phyloP scores from a whole-genome alignment of 2,797 vertebrate species.

The Calcarius lapponicus region DNA sequence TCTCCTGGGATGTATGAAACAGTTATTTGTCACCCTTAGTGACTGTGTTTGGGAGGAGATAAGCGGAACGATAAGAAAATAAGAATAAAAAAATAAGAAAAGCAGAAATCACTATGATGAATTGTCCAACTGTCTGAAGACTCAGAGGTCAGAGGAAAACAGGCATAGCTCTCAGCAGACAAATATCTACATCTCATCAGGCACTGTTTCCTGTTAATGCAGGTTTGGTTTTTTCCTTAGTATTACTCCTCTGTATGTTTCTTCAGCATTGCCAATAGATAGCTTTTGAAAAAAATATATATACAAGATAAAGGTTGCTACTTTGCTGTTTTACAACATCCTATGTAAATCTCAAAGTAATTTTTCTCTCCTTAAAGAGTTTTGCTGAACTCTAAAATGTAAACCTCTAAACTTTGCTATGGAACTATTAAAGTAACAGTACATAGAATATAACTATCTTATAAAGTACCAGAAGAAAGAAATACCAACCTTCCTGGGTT shows the following conservation, averaged over 20 bases:
- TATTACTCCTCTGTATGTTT: background rate
- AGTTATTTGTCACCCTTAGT: background rate
- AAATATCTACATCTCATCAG: background rate
- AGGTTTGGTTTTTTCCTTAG: background rate
- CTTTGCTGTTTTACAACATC: background rate
- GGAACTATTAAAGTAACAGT: background rate
- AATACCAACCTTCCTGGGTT: background rate
- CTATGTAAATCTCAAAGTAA: background rate
- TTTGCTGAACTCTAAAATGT: background rate
- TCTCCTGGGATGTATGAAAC: background rate
- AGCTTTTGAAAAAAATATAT: background rate
- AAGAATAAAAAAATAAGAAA: background rate
- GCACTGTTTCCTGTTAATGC: background rate
- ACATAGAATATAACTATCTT: background rate
- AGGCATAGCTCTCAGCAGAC: background rate
- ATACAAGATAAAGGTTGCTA: background rate
- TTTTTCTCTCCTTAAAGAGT: background rate
- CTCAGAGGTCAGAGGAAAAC: background rate
- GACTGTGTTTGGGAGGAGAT: background rate
- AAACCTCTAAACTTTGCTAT: background rate
- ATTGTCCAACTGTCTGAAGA: background rate
- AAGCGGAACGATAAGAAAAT: background rate
- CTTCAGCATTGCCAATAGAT: background rate
- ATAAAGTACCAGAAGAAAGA: background rate
- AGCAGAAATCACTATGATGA: background rate